Evolutionary conservation across 2,113 vertebrate species (phyloP), one percentile per base, ranked within the genome.

Genomic region (Rhagologus leucostigma): DNA sequence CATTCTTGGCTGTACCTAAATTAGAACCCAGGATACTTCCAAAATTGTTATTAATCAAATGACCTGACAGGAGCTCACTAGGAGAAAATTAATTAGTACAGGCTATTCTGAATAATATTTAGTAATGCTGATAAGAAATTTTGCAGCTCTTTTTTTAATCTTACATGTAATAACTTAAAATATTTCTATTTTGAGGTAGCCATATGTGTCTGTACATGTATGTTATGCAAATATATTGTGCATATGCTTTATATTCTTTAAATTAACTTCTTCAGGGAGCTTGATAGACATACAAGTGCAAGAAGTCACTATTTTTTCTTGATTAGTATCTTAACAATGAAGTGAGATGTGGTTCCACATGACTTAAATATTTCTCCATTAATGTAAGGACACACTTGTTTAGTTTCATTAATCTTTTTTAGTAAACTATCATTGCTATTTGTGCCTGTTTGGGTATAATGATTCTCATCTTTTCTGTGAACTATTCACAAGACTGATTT

Each of bases 1-100:
- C 86, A 86, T 95, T 96, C 90, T 90, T 93, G 78, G 16, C 77
- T 92, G 50, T 91, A 91, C 95, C 92, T 95, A 82, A 94, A 91
- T 96, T 94, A 79, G 70, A 92, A 87, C 41, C 78, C 60, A 56
- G 57, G 81, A 63, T 89, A 71, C 69, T 91, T 94, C 62, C 80
- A 87, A 73, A 94, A 84, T 78, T 70, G 77, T 60, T 93, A 87
- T 89, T 91, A 83, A 95, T 92, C 91, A 93, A 89, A 63, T 91
- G 75, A 87, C 94, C 87, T 89, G 81, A 70, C 50, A 65, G 69
- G 12, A 87, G 81, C 85, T 96, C 41, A 37, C 81, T 68, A 67
- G 74, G 81, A 91, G 75, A 91, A 94, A 95, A 94, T 29, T 89
- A 92, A 93, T 70, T 47, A 92, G 47, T 46, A 32, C 11, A 39